Base-by-base conservation (phyloP, 2,797 vertebrate species). In the Clarias laeviceps region DNA sequence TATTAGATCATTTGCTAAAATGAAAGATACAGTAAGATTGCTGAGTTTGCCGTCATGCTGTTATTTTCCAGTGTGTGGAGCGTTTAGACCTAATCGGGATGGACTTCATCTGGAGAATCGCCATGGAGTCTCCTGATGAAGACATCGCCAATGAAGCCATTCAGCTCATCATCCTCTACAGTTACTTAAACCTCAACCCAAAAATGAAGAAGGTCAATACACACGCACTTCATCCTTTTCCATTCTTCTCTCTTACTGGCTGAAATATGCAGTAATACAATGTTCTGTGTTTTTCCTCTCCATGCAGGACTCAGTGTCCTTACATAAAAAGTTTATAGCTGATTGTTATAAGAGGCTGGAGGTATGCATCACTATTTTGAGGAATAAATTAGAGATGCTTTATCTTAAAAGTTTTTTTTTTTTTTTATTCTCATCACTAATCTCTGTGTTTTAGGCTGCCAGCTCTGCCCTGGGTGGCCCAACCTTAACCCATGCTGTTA, bases 81-180 rank as follows among this genome's bases (percentile, higher is more conserved):
- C 98, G 99, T 85, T 94, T 99, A 89, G 98, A 99, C 93, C 94
- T 99, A 91, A 94, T 97, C 84, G 98, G 98, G 88, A 99, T 99
- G 98, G 98, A 99, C 93, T 99, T 99, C 93, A 99, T 99, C 91
- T 99, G 98, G 98, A 98, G 99, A 91, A 98, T 99, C 89, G 97
- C 98, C 87, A 99, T 99, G 97, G 98, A 99, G 91, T 99, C 98
- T 87, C 98, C 98, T 24, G 98, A 99, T 93, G 98, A 99, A 94
- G 98, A 99, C 92, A 99, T 99, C 89, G 98, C 98, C 87, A 99
- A 99, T 90, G 98, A 99, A 95, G 98, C 98, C 85, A 99, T 99
- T 91, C 97, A 97, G 68, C 93, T 99, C 87, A 99, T 99, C 88
- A 99, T 99, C 92, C 99, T 96, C 77, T 99, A 99, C 89, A 99